Evolutionary conservation across 2,797 vertebrate species (phyloP), one percentile per base, ranked within the genome.

Genomic region (Pitangus sulphuratus): DNA sequence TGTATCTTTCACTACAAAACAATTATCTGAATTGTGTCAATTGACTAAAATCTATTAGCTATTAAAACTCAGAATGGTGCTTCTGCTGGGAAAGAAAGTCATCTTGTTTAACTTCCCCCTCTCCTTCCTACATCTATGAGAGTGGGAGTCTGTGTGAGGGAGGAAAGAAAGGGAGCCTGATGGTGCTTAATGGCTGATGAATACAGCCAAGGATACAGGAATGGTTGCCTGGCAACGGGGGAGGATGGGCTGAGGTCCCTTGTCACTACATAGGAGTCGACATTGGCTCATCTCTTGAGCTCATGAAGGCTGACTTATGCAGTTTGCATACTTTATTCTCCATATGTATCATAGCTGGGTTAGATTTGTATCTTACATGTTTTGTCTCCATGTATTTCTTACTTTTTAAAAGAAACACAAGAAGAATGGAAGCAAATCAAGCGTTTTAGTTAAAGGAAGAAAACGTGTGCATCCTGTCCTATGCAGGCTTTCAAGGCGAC

Each of bases 191-290:
- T 93, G 62, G 90, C 75, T 97, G 91, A 94, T 94, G 95, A 89
- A 83, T 83, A 87, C 80, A 84, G 70, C 61, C 74, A 95, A 66
- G 80, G 95, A 94, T 93, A 15, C 64, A 75, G 79, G 80, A 68
- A 30, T 0, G 25, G 95, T 97, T 98, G 95, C 97, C 84, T 90
- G 92, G 95, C 93, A 98, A 96, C 97, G 1, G 6, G 14, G 72
- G 39, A 97, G 72, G 82, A 84, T 83, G 93, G 80, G 62, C 90
- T 69, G 64, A 95, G 90, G 71, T 66, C 88, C 71, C 78, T 60
- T 56, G 76, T 93, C 70, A 40, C 68, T 53, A 22, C 87, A 61
- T 1, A n/a, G 60, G 75, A 70, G 66, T 70, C 94, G 91, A 91
- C 88, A 56, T 68, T 56, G 90, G 87, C 54, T 96, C 48, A 28